Evolutionary conservation across 2,888 invertebrate genomes (phyloP), one percentile per base, ranked within the genome.

Genomic region (Agriopis aurantiaria): DNA sequence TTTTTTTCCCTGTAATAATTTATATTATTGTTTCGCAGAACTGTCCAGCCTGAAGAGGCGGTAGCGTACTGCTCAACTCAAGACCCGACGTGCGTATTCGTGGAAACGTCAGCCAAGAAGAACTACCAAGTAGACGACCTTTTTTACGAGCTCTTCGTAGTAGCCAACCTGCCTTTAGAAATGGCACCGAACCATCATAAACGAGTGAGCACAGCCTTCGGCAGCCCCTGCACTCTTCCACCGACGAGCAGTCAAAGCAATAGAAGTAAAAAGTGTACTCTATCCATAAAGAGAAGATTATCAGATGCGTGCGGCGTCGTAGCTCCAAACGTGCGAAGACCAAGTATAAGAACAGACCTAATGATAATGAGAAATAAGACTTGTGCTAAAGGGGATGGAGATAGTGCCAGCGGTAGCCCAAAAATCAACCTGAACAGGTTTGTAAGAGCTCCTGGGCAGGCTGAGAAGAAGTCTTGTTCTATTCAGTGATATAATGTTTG

Each of bases 151-250:
- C 95, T 98, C 11, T 98, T 98, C 88, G 95, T 97, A 66, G 96
- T 97, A 59, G 97, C 97, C 43, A 97, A 97, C 85, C 90, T 98
- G 69, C 98, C 98, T 0, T 90, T 97, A 80, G 98, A 98, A 93
- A 98, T 98, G 98, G 97, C 97, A 23, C 97, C 97, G 0, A 97
- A 97, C 82, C 97, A 97, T 85, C 98, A 98, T 88, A 96, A 97
- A 82, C 95, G 97, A 70, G 97, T 98, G 55, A 96, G 96, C 80
- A 96, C 96, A 12, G 96, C 96, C 9, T 97, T 97, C 75, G 96
- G 97, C 7, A 96, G 97, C 67, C 97, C 97, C 0, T 97, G 97
- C 75, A 97, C 97, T 9, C 85, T 97, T 75, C 97, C 97, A 1
- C 96, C 96, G 0, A 96, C 96, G 0, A 95, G 96, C 75, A 95